A percentile compares a stretch with the other conserved stretches of the same genome.
Evolutionary conservation across 2,797 vertebrate genomes (phyloP).

Genomic region (Falco columbarius): DNA sequence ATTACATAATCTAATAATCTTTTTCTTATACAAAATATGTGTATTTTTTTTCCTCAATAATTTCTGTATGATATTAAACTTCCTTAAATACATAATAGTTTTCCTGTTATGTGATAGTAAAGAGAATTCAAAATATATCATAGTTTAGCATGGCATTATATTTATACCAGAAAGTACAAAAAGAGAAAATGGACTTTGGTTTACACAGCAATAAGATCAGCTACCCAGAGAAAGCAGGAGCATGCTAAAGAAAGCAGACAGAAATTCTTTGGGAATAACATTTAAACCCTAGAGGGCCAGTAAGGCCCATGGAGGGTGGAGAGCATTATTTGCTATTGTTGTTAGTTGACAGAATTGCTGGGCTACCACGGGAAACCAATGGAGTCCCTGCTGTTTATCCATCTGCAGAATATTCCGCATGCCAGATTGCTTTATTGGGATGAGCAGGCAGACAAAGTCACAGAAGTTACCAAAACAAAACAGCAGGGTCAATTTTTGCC

Average conservation of each 20-base stretch:
- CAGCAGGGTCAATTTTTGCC: background rate
- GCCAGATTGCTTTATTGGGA: background rate
- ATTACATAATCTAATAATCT: background rate
- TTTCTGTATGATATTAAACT: background rate
- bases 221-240: background rate
- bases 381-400: background rate
- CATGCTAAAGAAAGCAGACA: background rate
- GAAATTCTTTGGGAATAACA: background rate
- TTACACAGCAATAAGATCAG: background rate
- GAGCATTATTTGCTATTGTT: background rate
- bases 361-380: background rate
- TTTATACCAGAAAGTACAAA: background rate
- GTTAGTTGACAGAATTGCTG: background rate
- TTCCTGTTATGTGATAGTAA: background rate
- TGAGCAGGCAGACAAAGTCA: background rate
- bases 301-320: background rate
- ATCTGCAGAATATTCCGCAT: background rate
- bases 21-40: background rate
- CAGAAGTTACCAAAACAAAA: background rate
- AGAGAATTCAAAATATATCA: background rate
- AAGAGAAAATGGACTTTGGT: background rate
- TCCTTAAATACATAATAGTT: fast-evolving
- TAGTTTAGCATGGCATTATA: background rate
- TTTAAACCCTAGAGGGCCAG: background rate
- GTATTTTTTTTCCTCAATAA: background rate